Evolutionary conservation across 2,113 vertebrate genomes (phyloP).

Genomic region (Micromys minutus): DNA sequence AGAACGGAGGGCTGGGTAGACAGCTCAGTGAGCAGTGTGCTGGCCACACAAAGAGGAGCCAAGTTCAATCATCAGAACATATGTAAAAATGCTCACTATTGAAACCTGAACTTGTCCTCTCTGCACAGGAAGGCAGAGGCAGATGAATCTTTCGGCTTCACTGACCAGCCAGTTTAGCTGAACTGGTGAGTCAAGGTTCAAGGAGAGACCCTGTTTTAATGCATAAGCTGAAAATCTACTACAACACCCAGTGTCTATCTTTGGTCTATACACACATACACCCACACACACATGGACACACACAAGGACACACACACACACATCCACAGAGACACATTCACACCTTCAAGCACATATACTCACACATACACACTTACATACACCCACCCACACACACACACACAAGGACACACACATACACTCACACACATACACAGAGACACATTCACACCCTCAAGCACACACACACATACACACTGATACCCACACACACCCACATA

Average conservation of each 20-base stretch:
- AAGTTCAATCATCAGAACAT: not conserved
- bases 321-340: not conserved
- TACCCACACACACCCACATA: not conserved
- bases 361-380: not conserved
- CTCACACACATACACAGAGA: not conserved
- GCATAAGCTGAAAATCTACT: not conserved
- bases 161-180: too few relatives aligned
- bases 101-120: not conserved
- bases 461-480: not conserved
- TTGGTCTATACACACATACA: not conserved
- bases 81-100: not conserved
- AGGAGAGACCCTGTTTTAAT: not conserved
- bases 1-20: not conserved
- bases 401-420: not conserved
- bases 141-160: too few relatives aligned
- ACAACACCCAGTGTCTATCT: not conserved
- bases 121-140: not conserved
- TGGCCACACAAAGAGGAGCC: not conserved
- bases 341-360: not conserved
- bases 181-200: too few relatives aligned
- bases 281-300: not conserved
- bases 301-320: not conserved
- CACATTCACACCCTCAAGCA: not conserved
- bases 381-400: too few relatives aligned
- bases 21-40: not conserved